Evolutionary conservation across 1,140 invertebrate genomes (phyloP), one percentile per base, ranked within the genome.

Genomic region (Drosophila persimilis): DNA sequence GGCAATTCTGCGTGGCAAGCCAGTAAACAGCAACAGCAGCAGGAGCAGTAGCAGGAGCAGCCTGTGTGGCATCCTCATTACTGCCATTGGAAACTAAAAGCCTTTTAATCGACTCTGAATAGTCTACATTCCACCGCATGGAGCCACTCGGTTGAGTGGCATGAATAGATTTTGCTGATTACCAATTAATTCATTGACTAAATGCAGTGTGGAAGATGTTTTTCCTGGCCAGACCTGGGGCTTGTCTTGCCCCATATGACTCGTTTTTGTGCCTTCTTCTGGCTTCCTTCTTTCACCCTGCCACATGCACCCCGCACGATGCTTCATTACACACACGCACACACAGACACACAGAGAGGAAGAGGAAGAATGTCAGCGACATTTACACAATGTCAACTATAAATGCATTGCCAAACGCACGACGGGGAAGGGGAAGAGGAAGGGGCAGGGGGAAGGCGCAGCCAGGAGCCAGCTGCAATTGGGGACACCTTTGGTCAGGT

Each of bases 71-170:
- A 66, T 72, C 56, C 75, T 73, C 55, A 77, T 72, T 54, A 59
- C 63, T 67, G 15, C 8, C 67, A 50, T 60, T 58, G 46, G 51
- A 51, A 70, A 64, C 74, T 88, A 86, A 86, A 86, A 86, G 77
- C 57, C 75, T 81, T 79, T 86, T 86, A 88, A 86, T 88, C 81
- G 74, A 67, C 81, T 74, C 78, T 59, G 66, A 77, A 80, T 60
- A 57, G 39, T 46, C 63, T 81, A 17, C 17, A 17, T 17, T 17
- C 17, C 17, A 17, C 17, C 17, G 17, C 17, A 17, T 17, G 17
- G 17, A 17, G 17, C 17, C 17, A 17, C 17, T 17, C 17, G 17
- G 17, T 17, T 17, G 17, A 17, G 17, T 17, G 46, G 62, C 55
- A 7, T 39, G 35, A 11, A 39, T 13, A 13, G 35, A 39, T 39